These are phyloP conservation scores for Glossophaga mutica DNA, from an alignment of 2,797 vertebrate species.

Conservation along the genomic window DNA sequence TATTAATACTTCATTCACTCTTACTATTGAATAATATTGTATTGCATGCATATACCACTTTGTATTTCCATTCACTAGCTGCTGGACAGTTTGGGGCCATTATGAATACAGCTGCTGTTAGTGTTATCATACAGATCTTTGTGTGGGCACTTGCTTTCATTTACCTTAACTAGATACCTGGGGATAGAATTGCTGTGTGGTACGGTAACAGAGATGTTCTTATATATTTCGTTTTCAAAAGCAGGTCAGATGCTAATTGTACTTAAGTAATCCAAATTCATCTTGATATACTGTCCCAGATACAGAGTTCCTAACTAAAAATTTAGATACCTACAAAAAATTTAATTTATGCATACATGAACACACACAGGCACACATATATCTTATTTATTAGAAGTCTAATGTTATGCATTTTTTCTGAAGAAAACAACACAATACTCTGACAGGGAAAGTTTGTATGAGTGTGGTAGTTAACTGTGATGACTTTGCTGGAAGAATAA, in stretches of 20 bases:
- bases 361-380: neutral
- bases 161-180: neutral
- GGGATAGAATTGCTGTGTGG: neutral
- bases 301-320: neutral
- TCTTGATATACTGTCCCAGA: neutral
- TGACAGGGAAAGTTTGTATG: neutral
- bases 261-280: neutral
- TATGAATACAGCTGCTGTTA: neutral
- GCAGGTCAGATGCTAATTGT: neutral
- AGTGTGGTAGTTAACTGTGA: neutral
- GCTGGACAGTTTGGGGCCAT: neutral
- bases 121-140: neutral
- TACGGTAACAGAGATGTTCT: neutral
- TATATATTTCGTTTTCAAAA: constrained; percentile 7
- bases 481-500: neutral
- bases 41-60: neutral
- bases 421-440: neutral
- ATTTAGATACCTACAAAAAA: neutral
- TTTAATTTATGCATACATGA: neutral
- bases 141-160: neutral
- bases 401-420: neutral
- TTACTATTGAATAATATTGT: neutral
- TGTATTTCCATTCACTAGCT: neutral
- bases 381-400: neutral
- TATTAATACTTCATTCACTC: neutral